Percentiles rank a stretch among this genome's conserved stretches.
Conservation (phyloP, 2,113 vertebrate species). For the Pogona vitticeps region DNA sequence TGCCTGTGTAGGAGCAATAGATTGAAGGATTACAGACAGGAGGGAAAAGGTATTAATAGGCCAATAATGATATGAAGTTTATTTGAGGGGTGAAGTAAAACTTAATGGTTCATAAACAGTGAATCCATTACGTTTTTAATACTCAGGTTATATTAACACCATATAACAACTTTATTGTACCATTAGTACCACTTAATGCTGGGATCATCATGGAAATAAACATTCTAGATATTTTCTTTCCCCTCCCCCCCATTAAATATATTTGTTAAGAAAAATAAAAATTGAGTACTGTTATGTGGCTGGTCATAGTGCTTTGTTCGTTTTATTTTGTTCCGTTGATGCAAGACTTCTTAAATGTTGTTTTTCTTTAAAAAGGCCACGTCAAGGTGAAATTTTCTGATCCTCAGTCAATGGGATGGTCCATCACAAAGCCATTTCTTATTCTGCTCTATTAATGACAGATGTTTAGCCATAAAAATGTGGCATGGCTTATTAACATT, state of each 20-base stretch:
- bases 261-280: constrained; percentile 74
- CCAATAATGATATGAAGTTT: constrained; percentile 74
- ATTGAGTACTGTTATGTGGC: constrained; percentile 58
- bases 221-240: constrained; percentile 60
- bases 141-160: constrained; percentile 75
- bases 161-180: constrained; percentile 80
- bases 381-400: constrained; percentile 73
- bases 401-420: constrained; percentile 44
- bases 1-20: not conserved
- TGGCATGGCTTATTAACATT: constrained; percentile 72
- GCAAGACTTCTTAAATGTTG: constrained; percentile 64
- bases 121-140: constrained; percentile 82
- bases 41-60: constrained; percentile 63
- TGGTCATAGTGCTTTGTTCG: constrained; percentile 67
- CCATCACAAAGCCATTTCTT: constrained; percentile 64
- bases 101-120: constrained; percentile 81
- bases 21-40: constrained; percentile 5
- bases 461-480: constrained; percentile 68
- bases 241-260: constrained; percentile 49
- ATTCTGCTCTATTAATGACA: constrained; percentile 51
- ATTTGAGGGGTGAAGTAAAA: constrained; percentile 73
- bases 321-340: constrained; percentile 65
- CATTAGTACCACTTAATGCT: constrained; percentile 72
- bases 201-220: constrained; percentile 69
- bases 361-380: constrained; percentile 70